Conservation (phyloP, 2,113 vertebrate species). For the Peucedramus taeniatus region DNA sequence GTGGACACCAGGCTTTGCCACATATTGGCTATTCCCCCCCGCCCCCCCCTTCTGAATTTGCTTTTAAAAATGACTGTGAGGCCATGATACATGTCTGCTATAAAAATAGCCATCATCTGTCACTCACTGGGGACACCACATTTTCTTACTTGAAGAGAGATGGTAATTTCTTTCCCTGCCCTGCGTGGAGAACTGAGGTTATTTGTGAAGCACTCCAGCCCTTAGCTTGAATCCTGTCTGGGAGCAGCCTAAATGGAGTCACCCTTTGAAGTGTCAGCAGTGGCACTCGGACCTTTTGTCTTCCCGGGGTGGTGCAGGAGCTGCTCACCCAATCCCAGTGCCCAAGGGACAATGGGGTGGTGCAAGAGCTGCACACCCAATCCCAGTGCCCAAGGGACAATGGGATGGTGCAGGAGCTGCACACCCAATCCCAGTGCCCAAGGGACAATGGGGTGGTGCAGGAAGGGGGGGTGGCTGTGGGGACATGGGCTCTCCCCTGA, state of each 20-base stretch:
- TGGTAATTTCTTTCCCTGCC: neutral
- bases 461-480: rapidly evolving
- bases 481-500: rapidly evolving
- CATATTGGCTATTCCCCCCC: neutral
- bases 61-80: neutral
- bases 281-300: neutral
- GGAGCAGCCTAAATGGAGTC: neutral
- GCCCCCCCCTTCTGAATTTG: neutral
- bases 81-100: neutral
- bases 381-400: neutral
- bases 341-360: neutral
- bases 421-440: neutral
- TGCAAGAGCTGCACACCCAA: neutral
- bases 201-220: neutral
- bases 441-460: neutral
- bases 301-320: neutral
- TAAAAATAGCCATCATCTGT: neutral
- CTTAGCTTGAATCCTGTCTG: neutral
- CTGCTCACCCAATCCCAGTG: neutral
- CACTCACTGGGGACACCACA: neutral
- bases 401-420: neutral
- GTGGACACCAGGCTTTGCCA: neutral
- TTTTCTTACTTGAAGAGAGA: neutral
- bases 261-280: neutral
- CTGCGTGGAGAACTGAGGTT: neutral